Percentiles rank a stretch among this genome's conserved stretches.
phyloP scores from a whole-genome alignment of 2,888 invertebrate genomes.

The Agriopis aurantiaria region DNA sequence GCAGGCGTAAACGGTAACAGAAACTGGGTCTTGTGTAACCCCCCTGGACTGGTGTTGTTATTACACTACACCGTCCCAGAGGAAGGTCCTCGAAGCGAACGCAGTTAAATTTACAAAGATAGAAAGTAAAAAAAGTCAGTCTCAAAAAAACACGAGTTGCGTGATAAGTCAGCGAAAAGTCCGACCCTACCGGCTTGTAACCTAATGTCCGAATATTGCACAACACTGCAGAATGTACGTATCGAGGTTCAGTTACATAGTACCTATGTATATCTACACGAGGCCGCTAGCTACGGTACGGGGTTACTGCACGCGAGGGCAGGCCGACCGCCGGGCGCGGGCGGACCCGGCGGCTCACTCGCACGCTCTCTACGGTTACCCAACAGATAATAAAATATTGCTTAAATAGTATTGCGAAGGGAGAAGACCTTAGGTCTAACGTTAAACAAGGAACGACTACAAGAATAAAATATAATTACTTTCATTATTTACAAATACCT shows the following conservation, averaged over 20 bases:
- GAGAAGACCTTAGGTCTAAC: constrained; percentile 82
- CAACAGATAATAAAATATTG: constrained; percentile 78
- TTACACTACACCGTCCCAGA: no score
- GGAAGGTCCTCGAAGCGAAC: constrained; percentile 6
- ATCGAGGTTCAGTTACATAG: constrained; percentile 67
- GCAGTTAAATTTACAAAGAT: constrained; percentile 40
- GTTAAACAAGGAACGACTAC: constrained; percentile 79
- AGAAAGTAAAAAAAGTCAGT: constrained; percentile 65
- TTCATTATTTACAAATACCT: constrained; percentile 81
- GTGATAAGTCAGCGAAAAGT: constrained; percentile 77
- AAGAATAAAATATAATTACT: constrained; percentile 72
- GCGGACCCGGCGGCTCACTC: background rate
- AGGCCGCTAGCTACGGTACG: background rate
- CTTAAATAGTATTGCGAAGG: constrained; percentile 83
- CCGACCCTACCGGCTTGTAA: constrained; percentile 60
- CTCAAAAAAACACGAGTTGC: constrained; percentile 61
- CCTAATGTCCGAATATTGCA: constrained; percentile 81
- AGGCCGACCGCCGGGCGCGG: background rate
- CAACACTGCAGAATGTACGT: constrained; percentile 83
- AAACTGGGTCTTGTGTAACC: no score
- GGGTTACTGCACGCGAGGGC: background rate
- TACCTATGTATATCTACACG: background rate
- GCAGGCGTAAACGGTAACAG: no score
- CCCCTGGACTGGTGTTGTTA: background rate
- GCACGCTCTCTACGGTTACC: constrained; percentile 49